A percentile compares a stretch with the other conserved stretches of the same genome.
These are phyloP conservation scores for Teleogryllus occipitalis DNA, from an alignment of 1,140 invertebrate genomes.

Conservation along the genomic window DNA sequence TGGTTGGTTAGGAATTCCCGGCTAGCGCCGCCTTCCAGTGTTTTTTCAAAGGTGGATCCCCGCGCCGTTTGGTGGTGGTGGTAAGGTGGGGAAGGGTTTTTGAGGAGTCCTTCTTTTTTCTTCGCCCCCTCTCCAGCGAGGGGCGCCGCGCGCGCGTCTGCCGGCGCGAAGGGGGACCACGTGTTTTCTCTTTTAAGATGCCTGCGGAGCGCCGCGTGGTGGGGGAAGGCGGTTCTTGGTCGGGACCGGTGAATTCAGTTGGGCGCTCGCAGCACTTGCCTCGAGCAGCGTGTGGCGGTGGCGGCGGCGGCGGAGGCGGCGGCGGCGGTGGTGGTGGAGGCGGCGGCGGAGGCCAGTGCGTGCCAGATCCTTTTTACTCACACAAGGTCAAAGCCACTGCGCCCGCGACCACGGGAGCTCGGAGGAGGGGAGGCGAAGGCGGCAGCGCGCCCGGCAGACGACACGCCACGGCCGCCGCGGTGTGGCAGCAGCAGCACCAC, in stretches of 20 bases:
- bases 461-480: too few relatives aligned
- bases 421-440: too few relatives aligned
- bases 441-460: too few relatives aligned
- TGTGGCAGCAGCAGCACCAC: too few relatives aligned
- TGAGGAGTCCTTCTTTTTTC: conserved; percentile 8
- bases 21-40: conserved; percentile 13
- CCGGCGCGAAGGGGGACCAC: neutral
- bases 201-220: neutral
- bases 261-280: neutral
- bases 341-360: too few relatives aligned
- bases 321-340: too few relatives aligned
- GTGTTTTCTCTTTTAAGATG: neutral
- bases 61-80: neutral
- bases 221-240: neutral
- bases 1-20: neutral
- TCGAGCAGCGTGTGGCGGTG: too few relatives aligned
- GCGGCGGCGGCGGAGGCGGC: too few relatives aligned
- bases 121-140: neutral
- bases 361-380: too few relatives aligned
- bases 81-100: neutral
- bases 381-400: too few relatives aligned
- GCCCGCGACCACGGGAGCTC: too few relatives aligned
- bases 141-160: neutral
- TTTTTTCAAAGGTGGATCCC: conserved; percentile 9
- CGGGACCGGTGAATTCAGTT: neutral